phyloP scores from a whole-genome alignment of 2,888 invertebrate species.

The Athrips mouffetella region DNA sequence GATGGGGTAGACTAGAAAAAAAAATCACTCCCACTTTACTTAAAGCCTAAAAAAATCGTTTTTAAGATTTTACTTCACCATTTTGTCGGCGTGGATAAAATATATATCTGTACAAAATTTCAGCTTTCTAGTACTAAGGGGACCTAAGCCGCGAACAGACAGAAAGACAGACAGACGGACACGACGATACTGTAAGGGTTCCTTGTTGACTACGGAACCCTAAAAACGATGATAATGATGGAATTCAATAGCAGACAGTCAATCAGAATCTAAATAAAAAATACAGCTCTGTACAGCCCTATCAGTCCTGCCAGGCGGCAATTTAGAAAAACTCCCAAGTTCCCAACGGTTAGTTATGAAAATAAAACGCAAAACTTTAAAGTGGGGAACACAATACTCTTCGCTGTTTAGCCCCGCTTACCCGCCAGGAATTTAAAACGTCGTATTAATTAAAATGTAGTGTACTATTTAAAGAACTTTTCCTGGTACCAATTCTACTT shows the following conservation, averaged over 20 bases:
- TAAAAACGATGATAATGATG: too few relatives aligned
- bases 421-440: constrained; percentile 15
- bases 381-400: constrained; percentile 26
- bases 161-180: too few relatives aligned
- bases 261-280: background rate
- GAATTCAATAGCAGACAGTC: background rate
- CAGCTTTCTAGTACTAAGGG: too few relatives aligned
- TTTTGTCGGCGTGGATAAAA: too few relatives aligned
- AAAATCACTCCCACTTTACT: too few relatives aligned
- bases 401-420: constrained; percentile 15
- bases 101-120: too few relatives aligned
- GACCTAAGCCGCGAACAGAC: too few relatives aligned
- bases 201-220: background rate
- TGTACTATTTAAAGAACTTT: constrained; percentile 9
- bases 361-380: constrained; percentile 31
- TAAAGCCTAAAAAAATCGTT: too few relatives aligned
- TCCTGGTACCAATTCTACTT: constrained; percentile 11
- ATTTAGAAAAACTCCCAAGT: constrained; percentile 23
- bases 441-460: constrained; percentile 14
- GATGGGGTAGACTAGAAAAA: too few relatives aligned
- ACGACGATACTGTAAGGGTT: too few relatives aligned
- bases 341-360: constrained; percentile 24
- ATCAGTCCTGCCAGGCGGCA: constrained; percentile 17
- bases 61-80: too few relatives aligned
- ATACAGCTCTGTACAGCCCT: constrained; percentile 7